Percentiles rank a stretch among this genome's conserved stretches.
Evolutionary conservation across 2,797 vertebrate genomes (phyloP).

Genomic region (Enteromius trimaculatus): DNA sequence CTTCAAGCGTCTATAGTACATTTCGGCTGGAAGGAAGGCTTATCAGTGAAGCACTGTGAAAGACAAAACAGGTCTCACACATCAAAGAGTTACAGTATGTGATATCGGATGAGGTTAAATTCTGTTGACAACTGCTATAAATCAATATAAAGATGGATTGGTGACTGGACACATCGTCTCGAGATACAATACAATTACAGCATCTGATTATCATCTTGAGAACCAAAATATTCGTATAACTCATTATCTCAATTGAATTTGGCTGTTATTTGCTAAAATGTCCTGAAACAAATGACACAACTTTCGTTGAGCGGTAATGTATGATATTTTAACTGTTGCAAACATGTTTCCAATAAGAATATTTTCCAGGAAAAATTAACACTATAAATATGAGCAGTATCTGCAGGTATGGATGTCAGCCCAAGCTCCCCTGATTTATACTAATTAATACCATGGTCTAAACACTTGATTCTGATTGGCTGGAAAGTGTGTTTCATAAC

Average conservation of each 20-base stretch:
- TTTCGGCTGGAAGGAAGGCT: slow-evolving; percentile 84
- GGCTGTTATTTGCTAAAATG: slow-evolving; percentile 1
- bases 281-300: background rate
- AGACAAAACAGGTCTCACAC: slow-evolving; percentile 86
- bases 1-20: slow-evolving; percentile 80
- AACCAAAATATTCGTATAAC: background rate
- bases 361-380: too few relatives aligned
- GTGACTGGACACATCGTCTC: slow-evolving; percentile 63
- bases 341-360: background rate
- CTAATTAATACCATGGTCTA: background rate
- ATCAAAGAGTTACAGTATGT: slow-evolving; percentile 81
- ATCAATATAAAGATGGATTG: slow-evolving; percentile 89
- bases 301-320: background rate
- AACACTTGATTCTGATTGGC: background rate
- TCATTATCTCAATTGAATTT: background rate
- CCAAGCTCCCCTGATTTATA: background rate
- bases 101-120: slow-evolving; percentile 87
- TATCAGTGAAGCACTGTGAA: slow-evolving; percentile 90
- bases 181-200: background rate
- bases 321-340: background rate
- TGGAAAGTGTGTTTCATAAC: background rate
- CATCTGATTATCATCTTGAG: background rate
- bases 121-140: slow-evolving; percentile 88
- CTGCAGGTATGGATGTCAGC: background rate
- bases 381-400: too few relatives aligned